Percentiles rank a stretch among this genome's conserved stretches.
Conservation (phyloP, 2,797 vertebrate genomes). For the Threskiornis aethiopicus region DNA sequence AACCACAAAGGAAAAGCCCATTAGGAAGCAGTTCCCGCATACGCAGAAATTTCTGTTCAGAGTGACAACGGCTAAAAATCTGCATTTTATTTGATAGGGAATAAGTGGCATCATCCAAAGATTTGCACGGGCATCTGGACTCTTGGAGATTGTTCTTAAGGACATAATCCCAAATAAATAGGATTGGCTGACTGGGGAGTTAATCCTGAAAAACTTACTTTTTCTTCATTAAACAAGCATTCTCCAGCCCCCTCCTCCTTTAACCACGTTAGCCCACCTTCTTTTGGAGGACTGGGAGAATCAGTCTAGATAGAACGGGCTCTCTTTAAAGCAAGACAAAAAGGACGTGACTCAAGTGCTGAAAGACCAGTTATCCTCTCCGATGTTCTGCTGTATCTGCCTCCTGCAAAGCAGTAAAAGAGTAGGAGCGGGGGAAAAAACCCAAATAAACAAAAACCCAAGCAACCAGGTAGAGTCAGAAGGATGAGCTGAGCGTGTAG, state of each 20-base stretch:
- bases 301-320: not conserved
- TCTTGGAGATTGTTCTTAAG: not conserved
- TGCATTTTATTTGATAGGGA: not conserved
- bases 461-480: not conserved
- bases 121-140: not conserved
- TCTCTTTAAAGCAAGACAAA: not conserved
- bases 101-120: not conserved
- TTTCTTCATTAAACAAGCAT: not conserved
- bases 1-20: not conserved
- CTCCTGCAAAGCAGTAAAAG: not conserved
- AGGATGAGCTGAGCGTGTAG: not conserved
- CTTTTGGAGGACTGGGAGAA: not conserved
- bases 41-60: not conserved
- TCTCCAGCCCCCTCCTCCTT: not conserved
- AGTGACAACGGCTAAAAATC: not conserved
- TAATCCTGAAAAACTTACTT: not conserved
- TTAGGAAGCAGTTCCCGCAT: not conserved
- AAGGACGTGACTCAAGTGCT: not conserved
- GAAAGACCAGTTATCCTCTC: not conserved
- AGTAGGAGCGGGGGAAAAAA: not conserved
- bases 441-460: not conserved
- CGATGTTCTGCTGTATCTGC: not conserved
- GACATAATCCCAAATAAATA: not conserved
- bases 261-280: not conserved
- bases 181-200: not conserved